Percentiles rank a stretch among this genome's conserved stretches.
Evolutionary conservation across 2,113 vertebrate species (phyloP).

Genomic region (Callipepla squamata): DNA sequence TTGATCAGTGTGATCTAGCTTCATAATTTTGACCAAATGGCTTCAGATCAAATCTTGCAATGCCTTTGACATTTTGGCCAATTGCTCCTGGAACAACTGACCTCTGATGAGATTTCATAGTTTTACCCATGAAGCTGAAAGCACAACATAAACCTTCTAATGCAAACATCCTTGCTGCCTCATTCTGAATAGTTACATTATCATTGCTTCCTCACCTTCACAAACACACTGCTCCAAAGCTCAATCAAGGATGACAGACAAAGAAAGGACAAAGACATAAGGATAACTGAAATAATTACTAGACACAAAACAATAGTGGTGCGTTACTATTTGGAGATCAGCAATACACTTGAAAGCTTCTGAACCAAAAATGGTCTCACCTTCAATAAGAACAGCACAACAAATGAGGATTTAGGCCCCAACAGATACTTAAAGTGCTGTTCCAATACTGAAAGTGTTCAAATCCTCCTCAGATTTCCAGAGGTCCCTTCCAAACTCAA

Average conservation of each 20-base stretch:
- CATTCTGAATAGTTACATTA: not conserved
- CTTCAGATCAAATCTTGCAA: not conserved
- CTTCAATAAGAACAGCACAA: fast-evolving
- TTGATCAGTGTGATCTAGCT: not conserved
- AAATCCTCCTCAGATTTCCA: not conserved
- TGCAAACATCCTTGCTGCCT: not conserved
- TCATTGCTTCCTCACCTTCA: not conserved
- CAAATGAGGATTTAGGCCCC: not conserved
- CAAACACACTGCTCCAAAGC: not conserved
- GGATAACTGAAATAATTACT: not conserved
- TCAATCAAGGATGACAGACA: constrained; percentile 8
- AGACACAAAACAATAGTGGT: not conserved
- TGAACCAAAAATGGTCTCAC: not conserved
- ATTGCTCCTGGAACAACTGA: not conserved
- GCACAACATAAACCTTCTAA: not conserved
- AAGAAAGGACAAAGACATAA: not conserved
- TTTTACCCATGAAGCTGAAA: not conserved
- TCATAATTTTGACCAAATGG: not conserved
- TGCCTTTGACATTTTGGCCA: not conserved
- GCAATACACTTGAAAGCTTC: not conserved
- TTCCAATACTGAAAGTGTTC: not conserved
- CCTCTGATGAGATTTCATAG: not conserved
- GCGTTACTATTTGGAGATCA: not conserved
- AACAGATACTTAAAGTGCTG: not conserved
- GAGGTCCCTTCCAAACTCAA: not conserved